phyloP scores from a whole-genome alignment of 2,888 invertebrate species.

The Arrhopalites spinosus region DNA sequence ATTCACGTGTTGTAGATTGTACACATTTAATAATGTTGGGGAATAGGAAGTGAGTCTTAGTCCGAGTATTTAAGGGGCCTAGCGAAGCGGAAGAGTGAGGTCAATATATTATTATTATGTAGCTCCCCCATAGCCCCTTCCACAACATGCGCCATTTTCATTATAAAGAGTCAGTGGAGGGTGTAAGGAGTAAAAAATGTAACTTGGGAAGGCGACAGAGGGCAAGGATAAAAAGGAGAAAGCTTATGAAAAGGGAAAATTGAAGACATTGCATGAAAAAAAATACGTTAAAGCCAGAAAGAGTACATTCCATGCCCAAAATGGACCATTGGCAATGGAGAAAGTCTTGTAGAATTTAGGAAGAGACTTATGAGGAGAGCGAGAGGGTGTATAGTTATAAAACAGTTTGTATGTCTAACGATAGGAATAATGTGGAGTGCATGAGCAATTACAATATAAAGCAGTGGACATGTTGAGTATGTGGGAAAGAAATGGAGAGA shows the following conservation, averaged over 20 bases:
- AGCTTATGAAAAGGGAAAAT: too few relatives aligned
- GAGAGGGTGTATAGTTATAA: too few relatives aligned
- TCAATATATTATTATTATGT: background rate
- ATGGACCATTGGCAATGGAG: too few relatives aligned
- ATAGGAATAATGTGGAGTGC: background rate
- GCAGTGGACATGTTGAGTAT: background rate
- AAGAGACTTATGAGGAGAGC: background rate
- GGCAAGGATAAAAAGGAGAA: too few relatives aligned
- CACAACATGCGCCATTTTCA: too few relatives aligned
- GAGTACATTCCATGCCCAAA: too few relatives aligned
- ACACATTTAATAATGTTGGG: too few relatives aligned
- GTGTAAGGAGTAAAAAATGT: background rate
- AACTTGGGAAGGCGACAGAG: background rate
- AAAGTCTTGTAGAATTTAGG: background rate
- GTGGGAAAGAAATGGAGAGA: background rate
- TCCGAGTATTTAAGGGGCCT: background rate
- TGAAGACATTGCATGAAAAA: background rate
- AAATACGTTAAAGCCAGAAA: too few relatives aligned
- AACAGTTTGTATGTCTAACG: background rate
- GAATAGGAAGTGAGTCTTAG: background rate
- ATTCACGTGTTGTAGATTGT: too few relatives aligned
- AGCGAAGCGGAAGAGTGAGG: background rate
- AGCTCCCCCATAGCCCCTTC: background rate
- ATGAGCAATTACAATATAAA: conserved; percentile 15
- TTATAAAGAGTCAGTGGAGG: background rate